Percentiles rank a stretch among this genome's conserved stretches.
Conservation (phyloP, 2,113 vertebrate species). For the Vulpes vulpes region DNA sequence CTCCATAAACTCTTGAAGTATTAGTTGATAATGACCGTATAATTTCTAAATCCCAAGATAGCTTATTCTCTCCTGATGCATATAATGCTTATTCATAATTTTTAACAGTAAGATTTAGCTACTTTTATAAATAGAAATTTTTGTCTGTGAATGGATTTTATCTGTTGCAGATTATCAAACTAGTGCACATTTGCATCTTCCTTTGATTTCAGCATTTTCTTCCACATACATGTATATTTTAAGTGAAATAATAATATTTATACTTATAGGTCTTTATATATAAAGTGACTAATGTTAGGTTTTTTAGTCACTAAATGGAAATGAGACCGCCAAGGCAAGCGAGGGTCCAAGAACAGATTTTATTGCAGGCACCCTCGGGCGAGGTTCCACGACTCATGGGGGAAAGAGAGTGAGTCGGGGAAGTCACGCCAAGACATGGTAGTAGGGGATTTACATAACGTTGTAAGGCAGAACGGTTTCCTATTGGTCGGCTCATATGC, state of each 20-base stretch:
- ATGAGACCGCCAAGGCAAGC: too few species aligned
- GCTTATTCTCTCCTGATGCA: background rate
- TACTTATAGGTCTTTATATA: background rate
- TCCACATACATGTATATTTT: background rate
- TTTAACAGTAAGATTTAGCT: constrained; percentile 10
- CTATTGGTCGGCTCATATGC: too few species aligned
- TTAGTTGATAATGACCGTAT: background rate
- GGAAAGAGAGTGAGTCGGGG: too few species aligned
- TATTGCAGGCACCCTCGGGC: too few species aligned
- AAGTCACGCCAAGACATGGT: too few species aligned
- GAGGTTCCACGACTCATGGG: too few species aligned
- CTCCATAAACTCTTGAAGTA: background rate
- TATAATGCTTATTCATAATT: constrained; percentile 17
- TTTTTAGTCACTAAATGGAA: too few species aligned
- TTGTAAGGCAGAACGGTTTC: too few species aligned
- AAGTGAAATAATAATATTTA: background rate
- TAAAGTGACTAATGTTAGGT: background rate
- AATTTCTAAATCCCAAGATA: constrained; percentile 33
- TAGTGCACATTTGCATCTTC: background rate
- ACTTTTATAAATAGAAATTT: constrained; percentile 5
- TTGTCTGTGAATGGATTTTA: background rate
- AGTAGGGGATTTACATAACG: too few species aligned
- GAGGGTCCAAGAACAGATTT: too few species aligned
- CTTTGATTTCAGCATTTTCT: background rate
- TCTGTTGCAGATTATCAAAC: background rate